Percentiles rank a stretch among this genome's conserved stretches.
Evolutionary conservation across 2,888 invertebrate genomes (phyloP).

Genomic region (Spialia ferax): DNA sequence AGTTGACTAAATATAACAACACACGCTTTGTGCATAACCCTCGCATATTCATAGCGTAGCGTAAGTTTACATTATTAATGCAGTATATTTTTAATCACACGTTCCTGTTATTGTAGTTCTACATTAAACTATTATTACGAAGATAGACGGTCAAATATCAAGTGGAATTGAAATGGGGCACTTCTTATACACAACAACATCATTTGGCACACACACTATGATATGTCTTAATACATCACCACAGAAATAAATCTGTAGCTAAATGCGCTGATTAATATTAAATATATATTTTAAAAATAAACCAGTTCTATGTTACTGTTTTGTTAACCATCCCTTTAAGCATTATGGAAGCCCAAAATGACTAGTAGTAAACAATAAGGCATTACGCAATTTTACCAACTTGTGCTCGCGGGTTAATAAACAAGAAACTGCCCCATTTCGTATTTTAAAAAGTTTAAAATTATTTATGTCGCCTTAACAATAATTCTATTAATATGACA

Average conservation of each 20-base stretch:
- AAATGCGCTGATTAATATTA: slow-evolving; percentile 1
- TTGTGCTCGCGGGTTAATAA: slow-evolving; percentile 38
- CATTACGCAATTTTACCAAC: slow-evolving; percentile 14
- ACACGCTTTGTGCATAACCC: slow-evolving; percentile 33
- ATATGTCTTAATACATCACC: slow-evolving; percentile 56
- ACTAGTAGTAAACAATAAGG: slow-evolving; percentile 35
- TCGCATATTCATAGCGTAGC: slow-evolving; percentile 33
- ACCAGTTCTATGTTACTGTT: slow-evolving; percentile 20
- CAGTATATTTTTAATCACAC: slow-evolving; percentile 27
- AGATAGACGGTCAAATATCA: slow-evolving; percentile 35
- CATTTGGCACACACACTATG: slow-evolving; percentile 75
- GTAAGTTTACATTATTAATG: slow-evolving; percentile 19
- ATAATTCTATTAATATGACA: slow-evolving; percentile 49
- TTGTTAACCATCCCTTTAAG: slow-evolving; percentile 41
- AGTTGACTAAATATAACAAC: slow-evolving; percentile 38
- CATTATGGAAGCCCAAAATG: slow-evolving; percentile 56
- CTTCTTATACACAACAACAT: slow-evolving; percentile 53
- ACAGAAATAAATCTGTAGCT: slow-evolving; percentile 14
- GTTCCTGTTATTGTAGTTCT: slow-evolving; percentile 28
- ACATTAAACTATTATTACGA: slow-evolving; percentile 33
- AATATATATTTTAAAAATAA: slow-evolving; percentile 10
- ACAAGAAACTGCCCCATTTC: slow-evolving; percentile 64
- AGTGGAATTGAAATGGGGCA: slow-evolving; percentile 63
- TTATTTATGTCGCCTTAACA: slow-evolving; percentile 45
- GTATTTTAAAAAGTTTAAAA: slow-evolving; percentile 44